phyloP scores from a whole-genome alignment of 2,888 invertebrate species.

The Glyphotaelius pellucidus region DNA sequence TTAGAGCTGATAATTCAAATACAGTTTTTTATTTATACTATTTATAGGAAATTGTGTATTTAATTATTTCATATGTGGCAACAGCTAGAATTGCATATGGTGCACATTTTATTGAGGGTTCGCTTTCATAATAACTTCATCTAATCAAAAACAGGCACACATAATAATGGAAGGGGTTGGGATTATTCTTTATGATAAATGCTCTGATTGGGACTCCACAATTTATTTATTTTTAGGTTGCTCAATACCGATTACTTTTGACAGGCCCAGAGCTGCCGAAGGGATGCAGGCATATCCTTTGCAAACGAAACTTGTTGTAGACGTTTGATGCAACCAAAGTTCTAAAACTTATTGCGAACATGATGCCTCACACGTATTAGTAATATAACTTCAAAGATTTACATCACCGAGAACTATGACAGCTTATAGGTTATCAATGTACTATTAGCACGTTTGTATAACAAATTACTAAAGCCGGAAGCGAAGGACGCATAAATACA shows the following conservation, averaged over 20 bases:
- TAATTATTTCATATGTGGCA: background rate
- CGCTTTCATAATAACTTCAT: background rate
- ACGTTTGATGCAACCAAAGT: background rate
- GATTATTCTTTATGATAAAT: background rate
- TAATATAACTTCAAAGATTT: slow-evolving; percentile 7
- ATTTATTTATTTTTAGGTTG: background rate
- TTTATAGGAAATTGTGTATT: background rate
- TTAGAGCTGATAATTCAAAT: background rate
- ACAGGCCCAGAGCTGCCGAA: background rate
- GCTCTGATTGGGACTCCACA: slow-evolving; percentile 16
- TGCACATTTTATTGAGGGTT: background rate
- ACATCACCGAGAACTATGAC: slow-evolving; percentile 23
- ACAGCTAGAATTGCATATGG: background rate
- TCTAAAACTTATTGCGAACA: slow-evolving; percentile 19
- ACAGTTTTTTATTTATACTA: background rate
- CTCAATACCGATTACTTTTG: slow-evolving; percentile 21
- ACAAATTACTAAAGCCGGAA: background rate
- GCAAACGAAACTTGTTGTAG: background rate
- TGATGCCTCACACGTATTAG: background rate
- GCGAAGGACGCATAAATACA: background rate
- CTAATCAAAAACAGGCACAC: background rate
- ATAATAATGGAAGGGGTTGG: background rate
- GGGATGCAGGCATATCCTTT: background rate
- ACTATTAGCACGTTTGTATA: slow-evolving; percentile 13
- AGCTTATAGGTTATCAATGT: slow-evolving; percentile 16